Percentiles rank a stretch among this genome's conserved stretches.
Evolutionary conservation across 2,113 vertebrate genomes (phyloP).

Genomic region (Opisthocomus hoazin): DNA sequence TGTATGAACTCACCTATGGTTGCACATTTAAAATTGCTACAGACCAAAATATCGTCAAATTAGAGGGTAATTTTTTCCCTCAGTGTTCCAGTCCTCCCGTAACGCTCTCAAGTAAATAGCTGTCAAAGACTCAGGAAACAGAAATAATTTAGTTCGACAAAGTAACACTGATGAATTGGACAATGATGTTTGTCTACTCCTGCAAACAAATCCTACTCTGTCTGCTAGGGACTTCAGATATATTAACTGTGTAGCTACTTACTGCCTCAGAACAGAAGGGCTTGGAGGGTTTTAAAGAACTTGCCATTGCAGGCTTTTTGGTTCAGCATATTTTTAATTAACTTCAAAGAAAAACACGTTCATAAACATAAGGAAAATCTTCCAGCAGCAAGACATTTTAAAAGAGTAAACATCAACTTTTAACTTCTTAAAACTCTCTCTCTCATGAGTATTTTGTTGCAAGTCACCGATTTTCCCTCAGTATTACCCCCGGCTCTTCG

Average conservation of each 20-base stretch:
- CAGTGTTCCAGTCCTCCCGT: not conserved
- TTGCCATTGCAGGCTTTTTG: not conserved
- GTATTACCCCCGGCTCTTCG: not conserved
- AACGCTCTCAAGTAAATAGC: not conserved
- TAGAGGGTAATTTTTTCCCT: not conserved
- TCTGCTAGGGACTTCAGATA: not conserved
- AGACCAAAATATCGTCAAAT: not conserved
- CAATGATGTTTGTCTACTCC: not conserved
- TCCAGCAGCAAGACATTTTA: constrained; percentile 8
- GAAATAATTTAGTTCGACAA: not conserved
- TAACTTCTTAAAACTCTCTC: not conserved
- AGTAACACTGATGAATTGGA: not conserved
- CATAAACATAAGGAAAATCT: not conserved
- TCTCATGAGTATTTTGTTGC: constrained; percentile 7
- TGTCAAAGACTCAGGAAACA: not conserved
- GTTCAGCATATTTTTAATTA: not conserved
- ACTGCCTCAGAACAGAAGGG: not conserved
- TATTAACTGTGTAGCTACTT: not conserved
- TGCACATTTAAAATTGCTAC: not conserved
- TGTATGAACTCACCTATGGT: not conserved
- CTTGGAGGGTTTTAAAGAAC: not conserved
- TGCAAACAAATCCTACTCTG: not conserved
- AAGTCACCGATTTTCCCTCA: not conserved
- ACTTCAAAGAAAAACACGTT: not conserved
- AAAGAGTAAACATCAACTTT: constrained; percentile 23